phyloP scores from a whole-genome alignment of 2,797 vertebrate species.

The Amphiprion clarkii region DNA sequence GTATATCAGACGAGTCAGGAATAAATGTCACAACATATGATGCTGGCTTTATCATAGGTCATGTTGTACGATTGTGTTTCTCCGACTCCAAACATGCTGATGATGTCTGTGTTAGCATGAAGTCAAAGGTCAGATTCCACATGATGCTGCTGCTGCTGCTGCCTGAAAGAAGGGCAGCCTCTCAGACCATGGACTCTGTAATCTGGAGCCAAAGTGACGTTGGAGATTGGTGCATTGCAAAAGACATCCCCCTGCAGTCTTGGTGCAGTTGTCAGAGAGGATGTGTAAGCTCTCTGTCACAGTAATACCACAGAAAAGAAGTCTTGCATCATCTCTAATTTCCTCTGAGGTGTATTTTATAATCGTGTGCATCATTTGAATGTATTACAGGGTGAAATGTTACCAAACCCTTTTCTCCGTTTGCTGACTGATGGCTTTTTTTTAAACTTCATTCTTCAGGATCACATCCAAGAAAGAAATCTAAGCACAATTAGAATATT shows the following conservation, averaged over 20 bases:
- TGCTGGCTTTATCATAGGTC: conserved; percentile 33
- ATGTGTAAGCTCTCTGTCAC: conserved; percentile 57
- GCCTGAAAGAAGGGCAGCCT: conserved; percentile 31
- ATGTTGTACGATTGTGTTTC: conserved; percentile 37
- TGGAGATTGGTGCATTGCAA: conserved; percentile 58
- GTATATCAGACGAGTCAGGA: conserved; percentile 20
- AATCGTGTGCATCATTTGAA: conserved; percentile 43
- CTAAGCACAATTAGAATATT: conserved; percentile 28
- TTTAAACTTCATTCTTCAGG: conserved; percentile 14
- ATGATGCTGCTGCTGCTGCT: conserved; percentile 38
- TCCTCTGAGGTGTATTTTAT: conserved; percentile 39
- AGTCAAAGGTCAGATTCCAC: conserved; percentile 74
- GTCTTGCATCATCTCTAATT: conserved; percentile 46
- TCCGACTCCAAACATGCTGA: conserved; percentile 38
- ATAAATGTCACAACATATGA: conserved; percentile 47
- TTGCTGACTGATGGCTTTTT: conserved; percentile 14
- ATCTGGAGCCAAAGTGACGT: conserved; percentile 61
- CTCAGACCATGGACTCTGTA: conserved; percentile 57
- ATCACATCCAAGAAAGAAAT: not conserved
- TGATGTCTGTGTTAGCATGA: conserved; percentile 57
- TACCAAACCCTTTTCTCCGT: conserved; percentile 42
- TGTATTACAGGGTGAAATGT: conserved; percentile 10
- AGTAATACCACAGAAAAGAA: conserved; percentile 31
- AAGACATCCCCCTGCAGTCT: conserved; percentile 52
- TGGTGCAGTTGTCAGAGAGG: conserved; percentile 52